Evolutionary conservation across 2,888 invertebrate genomes (phyloP).

Genomic region (Empis stercorea): DNA sequence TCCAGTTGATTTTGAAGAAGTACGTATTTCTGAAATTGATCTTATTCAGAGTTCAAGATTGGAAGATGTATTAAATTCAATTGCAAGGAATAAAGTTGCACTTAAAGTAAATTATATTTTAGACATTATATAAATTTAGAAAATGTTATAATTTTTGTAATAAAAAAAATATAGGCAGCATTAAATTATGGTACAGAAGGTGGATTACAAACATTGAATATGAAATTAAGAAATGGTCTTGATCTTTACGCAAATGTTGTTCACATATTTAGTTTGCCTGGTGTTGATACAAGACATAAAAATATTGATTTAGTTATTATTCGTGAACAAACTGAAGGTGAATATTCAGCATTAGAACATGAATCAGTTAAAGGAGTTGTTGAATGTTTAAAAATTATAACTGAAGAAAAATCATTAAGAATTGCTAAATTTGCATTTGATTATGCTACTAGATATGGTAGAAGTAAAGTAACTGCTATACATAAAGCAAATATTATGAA

Average conservation of each 20-base stretch:
- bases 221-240: slow-evolving; percentile 67
- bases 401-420: slow-evolving; percentile 73
- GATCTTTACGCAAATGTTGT: slow-evolving; percentile 88
- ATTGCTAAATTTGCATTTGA: slow-evolving; percentile 98
- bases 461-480: slow-evolving; percentile 91
- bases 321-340: slow-evolving; percentile 94
- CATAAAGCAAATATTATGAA: slow-evolving; percentile 99
- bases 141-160: too few relatives aligned
- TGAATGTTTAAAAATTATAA: slow-evolving; percentile 93
- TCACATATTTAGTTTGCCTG: slow-evolving; percentile 79
- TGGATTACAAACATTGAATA: slow-evolving; percentile 74
- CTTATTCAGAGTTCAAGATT: slow-evolving; percentile 66
- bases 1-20: slow-evolving; percentile 88
- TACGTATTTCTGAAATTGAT: slow-evolving; percentile 76
- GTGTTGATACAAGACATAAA: slow-evolving; percentile 69
- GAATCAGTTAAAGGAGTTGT: slow-evolving; percentile 79
- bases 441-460: slow-evolving; percentile 81
- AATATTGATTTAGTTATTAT: slow-evolving; percentile 92
- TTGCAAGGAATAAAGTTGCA: slow-evolving; percentile 66
- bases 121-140: background rate
- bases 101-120: slow-evolving; percentile 47
- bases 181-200: slow-evolving; percentile 73
- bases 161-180: too few relatives aligned
- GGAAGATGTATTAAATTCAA: slow-evolving; percentile 64
- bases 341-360: slow-evolving; percentile 94